These are phyloP conservation scores for Epirrita christyi DNA, from an alignment of 2,888 invertebrate species.

Conservation along the genomic window DNA sequence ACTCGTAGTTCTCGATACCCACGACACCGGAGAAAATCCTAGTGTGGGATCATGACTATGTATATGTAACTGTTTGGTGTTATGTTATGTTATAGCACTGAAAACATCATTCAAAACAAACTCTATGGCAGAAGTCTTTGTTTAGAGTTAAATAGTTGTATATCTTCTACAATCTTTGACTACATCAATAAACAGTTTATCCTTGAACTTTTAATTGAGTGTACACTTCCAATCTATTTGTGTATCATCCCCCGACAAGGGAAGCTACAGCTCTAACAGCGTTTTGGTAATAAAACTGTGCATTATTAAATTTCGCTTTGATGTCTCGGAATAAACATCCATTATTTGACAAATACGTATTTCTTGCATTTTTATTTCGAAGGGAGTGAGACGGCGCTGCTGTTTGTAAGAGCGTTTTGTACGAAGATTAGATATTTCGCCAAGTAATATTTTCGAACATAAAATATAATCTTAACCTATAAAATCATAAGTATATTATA, in stretches of 20 bases:
- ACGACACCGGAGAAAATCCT: too few relatives aligned
- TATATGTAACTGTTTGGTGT: too few relatives aligned
- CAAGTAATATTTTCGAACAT: too few relatives aligned
- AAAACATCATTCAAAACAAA: too few relatives aligned
- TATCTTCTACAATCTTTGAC: background rate
- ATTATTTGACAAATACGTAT: constrained; percentile 35
- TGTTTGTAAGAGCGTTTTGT: constrained; percentile 5
- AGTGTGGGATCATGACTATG: too few relatives aligned
- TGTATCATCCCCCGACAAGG: constrained; percentile 47
- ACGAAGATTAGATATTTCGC: too few relatives aligned
- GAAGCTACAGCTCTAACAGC: constrained; percentile 24
- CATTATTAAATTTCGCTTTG: constrained; percentile 75
- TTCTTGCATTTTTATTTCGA: constrained; percentile 34
- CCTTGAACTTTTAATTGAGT: constrained; percentile 24
- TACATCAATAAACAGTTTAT: constrained; percentile 13
- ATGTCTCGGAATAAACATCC: constrained; percentile 58
- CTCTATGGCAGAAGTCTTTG: too few relatives aligned
- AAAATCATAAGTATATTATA: too few relatives aligned
- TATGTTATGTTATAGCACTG: too few relatives aligned
- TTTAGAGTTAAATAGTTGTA: too few relatives aligned
- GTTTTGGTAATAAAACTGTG: constrained; percentile 61
- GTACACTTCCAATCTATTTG: constrained; percentile 37
- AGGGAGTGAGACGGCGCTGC: constrained; percentile 4
- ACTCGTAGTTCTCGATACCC: too few relatives aligned
- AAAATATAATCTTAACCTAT: too few relatives aligned